Percentiles rank a stretch among this genome's conserved stretches.
Conservation (phyloP, 2,113 vertebrate species). For the Cariama cristata region DNA sequence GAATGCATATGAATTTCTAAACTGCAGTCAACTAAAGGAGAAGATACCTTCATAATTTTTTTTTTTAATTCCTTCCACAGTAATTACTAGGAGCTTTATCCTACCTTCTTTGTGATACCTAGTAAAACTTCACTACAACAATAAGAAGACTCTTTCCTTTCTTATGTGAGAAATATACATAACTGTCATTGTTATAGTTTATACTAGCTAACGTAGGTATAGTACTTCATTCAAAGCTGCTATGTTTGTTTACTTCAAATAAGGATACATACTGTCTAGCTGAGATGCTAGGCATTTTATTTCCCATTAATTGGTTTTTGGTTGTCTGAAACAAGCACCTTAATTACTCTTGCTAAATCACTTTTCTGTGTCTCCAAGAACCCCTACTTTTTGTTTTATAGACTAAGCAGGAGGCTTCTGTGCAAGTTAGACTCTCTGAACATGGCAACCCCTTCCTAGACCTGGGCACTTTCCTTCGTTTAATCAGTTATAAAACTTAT, state of each 20-base stretch:
- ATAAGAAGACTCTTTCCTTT: background rate
- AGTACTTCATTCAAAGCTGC: background rate
- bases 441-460: background rate
- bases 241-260: background rate
- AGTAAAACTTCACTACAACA: background rate
- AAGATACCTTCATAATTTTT: background rate
- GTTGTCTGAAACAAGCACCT: background rate
- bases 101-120: background rate
- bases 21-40: background rate
- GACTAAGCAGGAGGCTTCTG: background rate
- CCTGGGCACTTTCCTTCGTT: background rate
- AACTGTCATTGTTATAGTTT: background rate
- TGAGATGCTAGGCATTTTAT: background rate
- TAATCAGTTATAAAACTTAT: rapidly evolving
- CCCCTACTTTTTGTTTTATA: background rate
- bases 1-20: background rate
- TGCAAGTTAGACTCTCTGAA: background rate
- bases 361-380: background rate
- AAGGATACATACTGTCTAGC: background rate
- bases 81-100: background rate
- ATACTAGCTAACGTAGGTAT: background rate
- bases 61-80: background rate
- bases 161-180: background rate
- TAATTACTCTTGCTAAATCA: background rate
- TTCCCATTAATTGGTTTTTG: background rate